A percentile compares a stretch with the other conserved stretches of the same genome.
Evolutionary conservation across 2,888 invertebrate species (phyloP).

Genomic region (Protonemura montana): DNA sequence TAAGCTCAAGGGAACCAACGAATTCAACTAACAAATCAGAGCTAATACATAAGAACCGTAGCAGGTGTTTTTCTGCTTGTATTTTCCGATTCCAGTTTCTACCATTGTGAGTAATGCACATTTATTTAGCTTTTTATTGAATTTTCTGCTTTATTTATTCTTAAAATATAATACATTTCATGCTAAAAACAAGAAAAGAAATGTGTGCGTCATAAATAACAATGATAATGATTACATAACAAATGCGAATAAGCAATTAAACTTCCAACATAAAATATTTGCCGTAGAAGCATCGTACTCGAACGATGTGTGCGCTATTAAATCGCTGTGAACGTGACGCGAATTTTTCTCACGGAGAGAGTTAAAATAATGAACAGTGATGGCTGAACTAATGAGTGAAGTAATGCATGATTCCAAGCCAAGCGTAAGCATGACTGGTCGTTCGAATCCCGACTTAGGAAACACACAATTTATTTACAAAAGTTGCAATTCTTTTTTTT

Average conservation of each 20-base stretch:
- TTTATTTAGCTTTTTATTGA: constrained; percentile 42
- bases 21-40: too few species aligned
- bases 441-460: constrained; percentile 36
- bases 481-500: constrained; percentile 4
- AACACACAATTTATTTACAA: constrained; percentile 25
- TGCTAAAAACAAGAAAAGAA: constrained; percentile 47
- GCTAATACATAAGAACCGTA: too few species aligned
- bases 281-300: background rate
- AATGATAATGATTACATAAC: constrained; percentile 49
- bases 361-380: constrained; percentile 27
- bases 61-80: too few species aligned
- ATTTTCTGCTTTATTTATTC: constrained; percentile 43
- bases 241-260: constrained; percentile 50
- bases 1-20: too few species aligned
- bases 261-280: constrained; percentile 21
- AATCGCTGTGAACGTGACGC: background rate
- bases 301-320: background rate
- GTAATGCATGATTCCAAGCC: constrained; percentile 41
- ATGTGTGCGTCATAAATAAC: constrained; percentile 31
- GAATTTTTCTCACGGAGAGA: background rate
- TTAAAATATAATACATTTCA: constrained; percentile 47
- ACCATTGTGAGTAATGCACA: too few species aligned
- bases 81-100: too few species aligned
- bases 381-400: background rate
- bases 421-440: constrained; percentile 32